A percentile compares a stretch with the other conserved stretches of the same genome.
Evolutionary conservation across 2,113 vertebrate species (phyloP).

Genomic region (Cichladusa arquata): DNA sequence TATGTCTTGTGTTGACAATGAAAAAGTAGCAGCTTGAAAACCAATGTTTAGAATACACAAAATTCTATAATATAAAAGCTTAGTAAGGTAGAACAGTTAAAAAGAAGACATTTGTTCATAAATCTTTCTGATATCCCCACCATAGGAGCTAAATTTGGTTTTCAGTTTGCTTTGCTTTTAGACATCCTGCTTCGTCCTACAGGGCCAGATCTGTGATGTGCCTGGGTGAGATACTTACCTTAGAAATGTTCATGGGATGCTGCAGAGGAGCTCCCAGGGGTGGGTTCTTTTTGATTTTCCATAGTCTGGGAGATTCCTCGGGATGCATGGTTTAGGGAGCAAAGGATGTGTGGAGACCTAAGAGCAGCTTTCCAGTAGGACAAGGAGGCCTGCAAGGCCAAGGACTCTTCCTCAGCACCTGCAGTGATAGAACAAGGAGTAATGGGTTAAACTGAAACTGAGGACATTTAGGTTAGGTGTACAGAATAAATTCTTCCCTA

Average conservation of each 20-base stretch:
- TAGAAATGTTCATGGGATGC: accelerated
- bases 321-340: neutral
- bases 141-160: neutral
- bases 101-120: neutral
- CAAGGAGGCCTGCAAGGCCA: neutral
- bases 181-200: neutral
- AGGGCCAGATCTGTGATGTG: neutral
- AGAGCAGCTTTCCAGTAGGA: neutral
- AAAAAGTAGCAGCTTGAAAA: neutral
- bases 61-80: neutral
- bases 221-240: neutral
- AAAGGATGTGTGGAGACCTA: neutral
- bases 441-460: neutral
- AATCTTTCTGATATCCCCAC: neutral
- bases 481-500: neutral
- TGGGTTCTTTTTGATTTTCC: neutral
- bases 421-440: too few species aligned
- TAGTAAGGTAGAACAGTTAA: neutral
- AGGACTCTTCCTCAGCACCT: neutral
- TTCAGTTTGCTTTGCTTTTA: neutral
- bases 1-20: neutral
- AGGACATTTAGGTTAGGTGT: neutral
- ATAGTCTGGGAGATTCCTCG: neutral
- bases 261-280: neutral
- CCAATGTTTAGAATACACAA: neutral